A percentile compares a stretch with the other conserved stretches of the same genome.
Conservation (phyloP, 1,140 invertebrate species). For the Scylla paramamosain region DNA sequence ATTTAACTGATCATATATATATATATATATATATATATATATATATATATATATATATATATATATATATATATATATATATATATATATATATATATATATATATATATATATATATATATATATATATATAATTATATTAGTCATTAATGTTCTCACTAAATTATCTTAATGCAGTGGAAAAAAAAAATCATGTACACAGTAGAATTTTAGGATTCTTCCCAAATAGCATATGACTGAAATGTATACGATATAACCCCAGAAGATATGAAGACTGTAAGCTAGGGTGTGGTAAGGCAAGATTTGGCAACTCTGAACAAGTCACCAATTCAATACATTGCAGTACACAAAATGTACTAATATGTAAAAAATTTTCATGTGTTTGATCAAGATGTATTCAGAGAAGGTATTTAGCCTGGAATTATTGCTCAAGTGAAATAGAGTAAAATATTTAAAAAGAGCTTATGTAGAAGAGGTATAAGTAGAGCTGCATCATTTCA, state of each 20-base stretch:
- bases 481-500: background rate
- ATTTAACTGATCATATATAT: background rate
- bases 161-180: background rate
- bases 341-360: background rate
- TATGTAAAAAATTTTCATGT: background rate
- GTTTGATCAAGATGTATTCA: background rate
- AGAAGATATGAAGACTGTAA: background rate
- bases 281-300: background rate
- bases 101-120: conserved; percentile 56
- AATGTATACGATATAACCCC: conserved; percentile 1
- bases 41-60: conserved; percentile 53
- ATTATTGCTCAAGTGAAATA: conserved; percentile 15
- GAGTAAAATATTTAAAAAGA: background rate
- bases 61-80: conserved; percentile 56
- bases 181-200: background rate
- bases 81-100: background rate
- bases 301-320: background rate
- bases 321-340: background rate
- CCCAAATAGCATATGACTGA: conserved; percentile 27
- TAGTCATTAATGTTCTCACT: background rate
- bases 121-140: background rate
- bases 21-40: conserved; percentile 53
- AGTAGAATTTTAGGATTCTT: background rate
- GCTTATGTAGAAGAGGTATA: conserved; percentile 7
- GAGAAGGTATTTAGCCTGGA: background rate